Base-by-base conservation (phyloP, 1,140 invertebrate species). In the Euwallacea fornicatus region DNA sequence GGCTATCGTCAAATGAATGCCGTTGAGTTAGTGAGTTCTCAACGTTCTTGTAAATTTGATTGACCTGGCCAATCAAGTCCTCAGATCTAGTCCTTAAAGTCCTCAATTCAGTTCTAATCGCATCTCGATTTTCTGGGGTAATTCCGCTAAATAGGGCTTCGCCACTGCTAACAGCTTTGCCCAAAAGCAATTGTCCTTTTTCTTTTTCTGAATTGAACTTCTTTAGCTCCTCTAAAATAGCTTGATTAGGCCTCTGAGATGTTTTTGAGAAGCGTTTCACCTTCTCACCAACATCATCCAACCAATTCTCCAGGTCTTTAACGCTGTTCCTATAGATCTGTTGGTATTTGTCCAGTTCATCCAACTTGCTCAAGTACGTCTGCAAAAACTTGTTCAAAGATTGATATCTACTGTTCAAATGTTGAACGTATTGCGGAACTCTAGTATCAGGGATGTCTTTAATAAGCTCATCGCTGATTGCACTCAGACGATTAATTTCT, bases 1-100 rank as follows among this genome's bases (percentile, higher is more conserved):
- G 92, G 72, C 92, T 95, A 76, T 96, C 94, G 78, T 97, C 93
- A 78, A 96, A 94, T 0, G 93, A 95, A 7, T 93, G 93, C 78
- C 93, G 86, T 75, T 96, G 91, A 78, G 95, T 91, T 47, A 95
- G 88, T 33, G 92, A 89, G 16, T 88, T 91, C 83, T 96, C 94
- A 46, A 96, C 89, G 75, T 89, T 89, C 80, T 96, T 96, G 69
- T 94, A 89, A 7, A 95, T 87, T 2, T 88, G 87, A 81, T 93
- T 96, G 0, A 94, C 87, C 78, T 90, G 89, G 79, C 97, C 94
- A 42, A 92, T 87, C 13, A 95, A 86, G 58, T 88, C 85, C 83
- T 98, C 95, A 80, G 93, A 94, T 46, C 87, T 85, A 77, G 93
- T 91, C 54, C 96, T 86, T 58, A 98, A 84, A 66, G 87, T 85